A percentile compares a stretch with the other conserved stretches of the same genome.
These are phyloP conservation scores for Calyptommatus sinebrachiatus DNA, from an alignment of 2,113 vertebrate genomes.

Conservation along the genomic window DNA sequence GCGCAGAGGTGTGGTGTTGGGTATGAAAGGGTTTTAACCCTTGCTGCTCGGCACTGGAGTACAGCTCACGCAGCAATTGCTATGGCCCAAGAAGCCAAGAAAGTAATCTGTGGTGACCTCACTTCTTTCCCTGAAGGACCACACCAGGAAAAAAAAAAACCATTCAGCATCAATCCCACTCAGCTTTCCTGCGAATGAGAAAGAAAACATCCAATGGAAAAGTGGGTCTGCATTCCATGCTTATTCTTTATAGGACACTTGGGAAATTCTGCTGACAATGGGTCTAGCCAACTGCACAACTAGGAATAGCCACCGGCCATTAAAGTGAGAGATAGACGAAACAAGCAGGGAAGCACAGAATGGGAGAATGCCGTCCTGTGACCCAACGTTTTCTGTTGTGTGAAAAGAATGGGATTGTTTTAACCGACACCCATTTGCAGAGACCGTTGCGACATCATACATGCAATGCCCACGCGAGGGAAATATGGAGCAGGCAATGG, in stretches of 20 bases:
- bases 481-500: no score
- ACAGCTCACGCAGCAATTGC: not conserved
- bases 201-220: not conserved
- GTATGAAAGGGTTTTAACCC: conserved; percentile 3
- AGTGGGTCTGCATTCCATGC: not conserved
- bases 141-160: conserved; percentile 7
- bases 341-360: not conserved
- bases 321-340: not conserved
- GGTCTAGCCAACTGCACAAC: conserved; percentile 3
- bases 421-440: no score
- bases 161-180: not conserved
- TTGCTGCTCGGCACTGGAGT: not conserved
- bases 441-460: not conserved
- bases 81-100: conserved; percentile 7
- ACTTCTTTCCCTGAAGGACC: conserved; percentile 15
- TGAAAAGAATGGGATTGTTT: not conserved
- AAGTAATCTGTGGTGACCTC: conserved; percentile 11
- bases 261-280: conserved; percentile 6
- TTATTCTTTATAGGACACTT: conserved; percentile 8
- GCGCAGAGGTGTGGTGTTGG: conserved; percentile 16
- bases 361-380: not conserved
- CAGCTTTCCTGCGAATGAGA: not conserved
- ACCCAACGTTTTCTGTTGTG: not conserved
- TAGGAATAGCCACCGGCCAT: not conserved
- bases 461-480: not conserved